Conservation (phyloP, 2,113 vertebrate genomes). For the Reinhardtius hippoglossoides region DNA sequence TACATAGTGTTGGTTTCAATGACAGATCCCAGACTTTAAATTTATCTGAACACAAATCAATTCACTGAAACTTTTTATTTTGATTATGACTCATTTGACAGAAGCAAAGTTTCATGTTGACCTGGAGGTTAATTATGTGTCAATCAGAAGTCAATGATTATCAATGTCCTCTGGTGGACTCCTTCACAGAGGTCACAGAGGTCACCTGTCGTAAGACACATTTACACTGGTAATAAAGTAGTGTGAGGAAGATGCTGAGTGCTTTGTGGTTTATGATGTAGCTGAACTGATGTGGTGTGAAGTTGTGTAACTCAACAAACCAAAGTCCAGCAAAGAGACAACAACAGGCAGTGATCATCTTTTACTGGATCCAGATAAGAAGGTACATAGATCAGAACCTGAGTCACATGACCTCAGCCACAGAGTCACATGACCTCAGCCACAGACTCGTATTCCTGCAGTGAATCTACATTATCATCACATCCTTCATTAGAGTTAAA, state of each 20-base stretch:
- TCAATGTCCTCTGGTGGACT: too few species aligned
- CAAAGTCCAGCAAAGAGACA: slow-evolving; percentile 22
- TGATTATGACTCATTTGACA: too few species aligned
- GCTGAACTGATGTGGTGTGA: not conserved
- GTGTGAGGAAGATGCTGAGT: not conserved
- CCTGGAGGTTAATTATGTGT: too few species aligned
- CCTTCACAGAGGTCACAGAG: too few species aligned
- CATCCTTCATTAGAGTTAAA: not conserved
- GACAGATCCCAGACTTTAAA: too few species aligned
- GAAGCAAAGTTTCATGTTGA: too few species aligned
- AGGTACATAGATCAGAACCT: slow-evolving; percentile 10
- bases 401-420: not conserved
- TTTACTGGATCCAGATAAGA: slow-evolving; percentile 32
- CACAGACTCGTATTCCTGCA: not conserved
- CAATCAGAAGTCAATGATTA: too few species aligned
- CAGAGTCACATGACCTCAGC: not conserved
- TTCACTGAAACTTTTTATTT: too few species aligned
- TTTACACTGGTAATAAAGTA: not conserved
- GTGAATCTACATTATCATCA: not conserved
- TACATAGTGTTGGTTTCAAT: too few species aligned
- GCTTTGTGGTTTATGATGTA: slow-evolving; percentile 1
- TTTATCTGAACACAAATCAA: too few species aligned
- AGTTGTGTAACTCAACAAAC: not conserved
- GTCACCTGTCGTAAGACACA: too few species aligned
- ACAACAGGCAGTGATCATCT: not conserved